Conservation (phyloP, 2,113 vertebrate species). For the Alaudala cheleensis region DNA sequence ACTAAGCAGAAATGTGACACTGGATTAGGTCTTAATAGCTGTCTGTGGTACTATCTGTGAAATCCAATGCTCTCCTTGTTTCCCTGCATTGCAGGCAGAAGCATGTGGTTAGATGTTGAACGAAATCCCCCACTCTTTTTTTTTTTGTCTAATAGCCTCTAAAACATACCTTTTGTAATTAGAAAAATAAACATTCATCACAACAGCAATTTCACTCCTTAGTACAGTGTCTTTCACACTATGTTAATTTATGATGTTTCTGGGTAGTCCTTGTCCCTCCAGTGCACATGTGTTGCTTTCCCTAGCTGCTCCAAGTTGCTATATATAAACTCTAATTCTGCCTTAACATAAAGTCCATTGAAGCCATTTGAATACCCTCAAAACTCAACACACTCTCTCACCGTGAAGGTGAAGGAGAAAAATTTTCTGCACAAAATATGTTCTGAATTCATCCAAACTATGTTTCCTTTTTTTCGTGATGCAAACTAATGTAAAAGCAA, state of each 20-base stretch:
- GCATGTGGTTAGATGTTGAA: conserved; percentile 33
- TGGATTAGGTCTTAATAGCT: conserved; percentile 75
- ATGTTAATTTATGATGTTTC: conserved; percentile 45
- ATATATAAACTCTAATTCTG: neutral
- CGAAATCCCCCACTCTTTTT: neutral
- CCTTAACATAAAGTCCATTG: neutral
- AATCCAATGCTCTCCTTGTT: conserved; percentile 65
- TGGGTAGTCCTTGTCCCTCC: neutral
- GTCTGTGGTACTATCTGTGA: conserved; percentile 73
- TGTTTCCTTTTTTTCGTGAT: neutral
- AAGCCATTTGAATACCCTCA: neutral
- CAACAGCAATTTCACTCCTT: neutral
- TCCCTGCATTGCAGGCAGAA: conserved; percentile 39
- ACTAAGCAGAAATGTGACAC: conserved; percentile 75
- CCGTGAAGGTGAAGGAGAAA: neutral
- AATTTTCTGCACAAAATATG: neutral
- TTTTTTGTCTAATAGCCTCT: neutral
- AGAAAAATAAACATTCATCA: conserved; percentile 2
- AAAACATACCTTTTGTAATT: conserved; percentile 17
- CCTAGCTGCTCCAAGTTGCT: neutral
- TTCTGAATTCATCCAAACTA: neutral
- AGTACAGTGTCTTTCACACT: neutral
- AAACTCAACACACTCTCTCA: neutral
- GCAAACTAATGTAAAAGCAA: neutral
- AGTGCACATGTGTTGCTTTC: neutral